phyloP scores from a whole-genome alignment of 2,888 invertebrate species.

The Lasioglossum zephyrum region DNA sequence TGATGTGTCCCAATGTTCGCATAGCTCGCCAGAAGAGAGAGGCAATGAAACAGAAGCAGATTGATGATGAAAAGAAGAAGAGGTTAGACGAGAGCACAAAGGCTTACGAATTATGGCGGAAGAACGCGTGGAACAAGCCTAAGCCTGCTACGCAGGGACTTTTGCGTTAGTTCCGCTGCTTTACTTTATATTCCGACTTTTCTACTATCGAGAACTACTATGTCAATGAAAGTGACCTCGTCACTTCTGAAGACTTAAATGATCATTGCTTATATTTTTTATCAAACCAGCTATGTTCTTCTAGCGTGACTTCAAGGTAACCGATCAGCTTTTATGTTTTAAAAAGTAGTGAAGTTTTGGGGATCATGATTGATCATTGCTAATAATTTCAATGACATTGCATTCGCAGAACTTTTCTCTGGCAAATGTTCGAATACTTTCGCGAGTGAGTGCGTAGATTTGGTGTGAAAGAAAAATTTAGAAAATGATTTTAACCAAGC shows the following conservation, averaged over 20 bases:
- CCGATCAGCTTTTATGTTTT: neutral
- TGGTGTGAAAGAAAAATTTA: neutral
- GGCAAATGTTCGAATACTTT: neutral
- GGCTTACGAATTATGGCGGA: conserved; percentile 88
- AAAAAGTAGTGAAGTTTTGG: neutral
- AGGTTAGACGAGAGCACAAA: conserved; percentile 86
- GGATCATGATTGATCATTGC: neutral
- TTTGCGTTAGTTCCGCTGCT: conserved; percentile 85
- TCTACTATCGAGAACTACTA: neutral
- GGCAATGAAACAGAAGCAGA: conserved; percentile 84
- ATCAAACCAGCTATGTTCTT: neutral
- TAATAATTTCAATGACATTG: neutral
- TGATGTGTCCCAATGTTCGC: conserved; percentile 11
- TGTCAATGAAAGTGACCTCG: neutral
- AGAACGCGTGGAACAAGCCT: conserved; percentile 87
- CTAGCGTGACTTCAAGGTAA: neutral
- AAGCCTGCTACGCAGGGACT: conserved; percentile 88
- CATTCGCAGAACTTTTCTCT: neutral
- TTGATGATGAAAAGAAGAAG: conserved; percentile 85
- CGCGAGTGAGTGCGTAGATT: neutral
- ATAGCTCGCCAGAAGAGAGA: conserved; percentile 83
- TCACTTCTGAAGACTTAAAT: neutral
- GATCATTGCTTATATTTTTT: neutral
- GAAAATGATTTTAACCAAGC: neutral
- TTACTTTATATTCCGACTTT: neutral